Base-by-base conservation (phyloP, 2,113 vertebrate species). In the Potamarius usumacintae region DNA sequence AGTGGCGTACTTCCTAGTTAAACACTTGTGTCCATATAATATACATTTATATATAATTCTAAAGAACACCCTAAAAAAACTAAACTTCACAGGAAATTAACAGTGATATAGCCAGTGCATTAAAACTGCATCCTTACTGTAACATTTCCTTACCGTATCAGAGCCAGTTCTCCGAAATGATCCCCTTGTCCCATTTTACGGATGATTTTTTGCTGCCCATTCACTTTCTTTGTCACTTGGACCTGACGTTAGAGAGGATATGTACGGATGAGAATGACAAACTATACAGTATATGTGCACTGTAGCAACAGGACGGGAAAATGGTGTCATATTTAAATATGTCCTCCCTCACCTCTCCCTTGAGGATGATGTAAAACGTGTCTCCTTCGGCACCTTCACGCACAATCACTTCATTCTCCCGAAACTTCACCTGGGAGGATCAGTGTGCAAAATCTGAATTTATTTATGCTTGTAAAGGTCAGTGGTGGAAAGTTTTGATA, bases 131-230 rank as follows among this genome's bases (percentile, higher is more conserved):
- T 30, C 27, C 67, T 17, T 30, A 17, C 67, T 69, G 2, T 48
- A 20, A 1, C 34, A 20, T 48, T 79, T 79, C n/a, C 77, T 93
- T 95, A 97, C 96, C 95, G 94, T 89, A 97, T 95, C 34, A 97
- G 94, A 77, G 96, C 94, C 87, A 96, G 94, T 89, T 97, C 96
- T 87, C 96, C 96, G 48, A 95, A 97, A 91, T 96, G 95, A 79
- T 97, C 94, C 22, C 96, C 96, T 18, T 94, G 92, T 1, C 94
- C 93, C 93, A 96, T 94, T 85, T 92, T 92, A 7, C 95, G 95
- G 82, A 96, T 94, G 78, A 90, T 90, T 88, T 94, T 94, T 92
- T 96, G 93, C 57, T 91, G 92, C 25, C 95, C 94, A 0, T 92
- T 95, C 53, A 94, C 93, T 0, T 87, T 93, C 91, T 93, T 95